Percentiles rank a stretch among this genome's conserved stretches.
Evolutionary conservation across 2,797 vertebrate genomes (phyloP).

Genomic region (Rallus crepitans): DNA sequence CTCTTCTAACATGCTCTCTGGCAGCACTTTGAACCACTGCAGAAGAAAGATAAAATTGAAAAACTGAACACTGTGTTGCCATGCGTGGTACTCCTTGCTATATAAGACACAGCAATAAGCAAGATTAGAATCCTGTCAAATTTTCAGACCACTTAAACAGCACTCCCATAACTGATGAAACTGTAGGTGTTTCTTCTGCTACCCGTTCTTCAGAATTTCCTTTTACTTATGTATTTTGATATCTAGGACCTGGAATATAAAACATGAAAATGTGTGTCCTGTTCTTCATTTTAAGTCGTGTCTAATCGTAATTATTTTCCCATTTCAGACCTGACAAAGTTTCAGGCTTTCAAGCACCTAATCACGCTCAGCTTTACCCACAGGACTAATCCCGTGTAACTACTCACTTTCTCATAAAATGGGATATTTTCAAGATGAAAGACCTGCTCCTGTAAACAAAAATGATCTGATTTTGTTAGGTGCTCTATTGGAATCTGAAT

Average conservation of each 20-base stretch:
- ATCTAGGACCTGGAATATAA: not conserved
- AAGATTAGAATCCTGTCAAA: accelerated
- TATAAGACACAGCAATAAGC: not conserved
- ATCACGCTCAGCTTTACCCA: not conserved
- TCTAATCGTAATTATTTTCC: not conserved
- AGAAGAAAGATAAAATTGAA: not conserved
- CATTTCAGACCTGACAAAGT: not conserved
- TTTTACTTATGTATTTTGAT: not conserved
- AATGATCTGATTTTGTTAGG: not conserved
- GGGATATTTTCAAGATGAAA: not conserved
- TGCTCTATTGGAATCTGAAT: not conserved
- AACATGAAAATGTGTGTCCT: not conserved
- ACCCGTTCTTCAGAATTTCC: not conserved
- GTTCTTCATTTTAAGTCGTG: not conserved
- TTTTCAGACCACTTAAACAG: not conserved
- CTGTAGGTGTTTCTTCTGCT: not conserved
- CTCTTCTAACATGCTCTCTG: not conserved
- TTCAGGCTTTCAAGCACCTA: not conserved
- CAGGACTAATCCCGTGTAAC: not conserved
- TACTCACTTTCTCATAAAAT: not conserved
- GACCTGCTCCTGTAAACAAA: not conserved
- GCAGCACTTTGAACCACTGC: not conserved
- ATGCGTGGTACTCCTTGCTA: not conserved
- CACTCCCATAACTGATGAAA: not conserved
- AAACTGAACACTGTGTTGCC: not conserved